Conservation (phyloP, 2,797 vertebrate species). For the Parambassis ranga region DNA sequence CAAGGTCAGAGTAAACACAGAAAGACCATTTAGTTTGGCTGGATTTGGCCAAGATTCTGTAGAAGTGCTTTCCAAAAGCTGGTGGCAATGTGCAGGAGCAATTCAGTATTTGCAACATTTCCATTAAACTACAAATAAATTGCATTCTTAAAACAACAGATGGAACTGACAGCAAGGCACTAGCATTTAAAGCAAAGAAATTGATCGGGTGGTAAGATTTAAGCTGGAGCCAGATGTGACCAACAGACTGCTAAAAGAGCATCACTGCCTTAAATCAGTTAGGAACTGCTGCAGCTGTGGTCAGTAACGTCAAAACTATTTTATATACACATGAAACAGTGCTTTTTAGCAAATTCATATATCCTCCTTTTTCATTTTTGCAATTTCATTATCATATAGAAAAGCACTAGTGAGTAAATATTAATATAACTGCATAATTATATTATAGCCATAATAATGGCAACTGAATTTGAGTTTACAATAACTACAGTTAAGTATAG, state of each 20-base stretch:
- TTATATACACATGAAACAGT: not conserved
- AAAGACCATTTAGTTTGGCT: slow-evolving; percentile 14
- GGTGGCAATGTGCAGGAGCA: slow-evolving; percentile 1
- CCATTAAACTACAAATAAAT: slow-evolving; percentile 9
- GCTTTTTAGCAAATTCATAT: too few species aligned
- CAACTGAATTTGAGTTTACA: too few species aligned
- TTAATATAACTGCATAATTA: too few species aligned
- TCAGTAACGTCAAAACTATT: not conserved
- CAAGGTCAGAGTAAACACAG: slow-evolving; percentile 38
- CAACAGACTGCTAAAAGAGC: slow-evolving; percentile 13
- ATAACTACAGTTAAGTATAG: too few species aligned
- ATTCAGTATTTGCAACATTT: slow-evolving; percentile 12
- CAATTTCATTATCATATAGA: too few species aligned
- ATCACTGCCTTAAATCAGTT: slow-evolving; percentile 27
- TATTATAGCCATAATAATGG: too few species aligned
- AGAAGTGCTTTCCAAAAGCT: not conserved
- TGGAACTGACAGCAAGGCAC: not conserved
- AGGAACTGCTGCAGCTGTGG: not conserved
- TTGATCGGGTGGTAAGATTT: slow-evolving; percentile 23
- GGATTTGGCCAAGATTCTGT: slow-evolving; percentile 13
- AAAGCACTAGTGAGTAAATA: too few species aligned
- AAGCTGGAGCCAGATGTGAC: slow-evolving; percentile 45
- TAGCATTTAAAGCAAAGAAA: slow-evolving; percentile 20
- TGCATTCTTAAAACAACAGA: slow-evolving; percentile 11
- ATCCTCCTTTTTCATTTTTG: too few species aligned